These are phyloP conservation scores for Heliconius aoede DNA, from an alignment of 2,888 invertebrate genomes.

Conservation along the genomic window DNA sequence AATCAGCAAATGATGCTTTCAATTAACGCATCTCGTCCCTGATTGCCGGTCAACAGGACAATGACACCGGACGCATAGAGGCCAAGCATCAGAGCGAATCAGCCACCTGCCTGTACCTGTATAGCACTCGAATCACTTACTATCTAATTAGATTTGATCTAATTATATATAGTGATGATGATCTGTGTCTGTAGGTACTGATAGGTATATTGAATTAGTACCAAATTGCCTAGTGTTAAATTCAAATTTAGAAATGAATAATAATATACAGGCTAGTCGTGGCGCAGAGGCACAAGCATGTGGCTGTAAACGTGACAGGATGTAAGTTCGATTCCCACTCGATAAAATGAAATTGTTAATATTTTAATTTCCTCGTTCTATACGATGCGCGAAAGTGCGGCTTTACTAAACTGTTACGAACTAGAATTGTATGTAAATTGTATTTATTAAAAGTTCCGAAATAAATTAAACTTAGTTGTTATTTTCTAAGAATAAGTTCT, in stretches of 20 bases:
- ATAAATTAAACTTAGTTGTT: slow-evolving; percentile 51
- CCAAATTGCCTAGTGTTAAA: neutral
- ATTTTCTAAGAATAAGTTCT: slow-evolving; percentile 54
- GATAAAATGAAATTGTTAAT: too few species aligned
- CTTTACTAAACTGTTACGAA: slow-evolving; percentile 54
- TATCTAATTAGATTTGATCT: slow-evolving; percentile 40
- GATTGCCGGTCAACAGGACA: slow-evolving; percentile 39
- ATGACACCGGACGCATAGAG: slow-evolving; percentile 39
- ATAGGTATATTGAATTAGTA: neutral
- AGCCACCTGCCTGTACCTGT: slow-evolving; percentile 38
- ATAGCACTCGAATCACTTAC: slow-evolving; percentile 40
- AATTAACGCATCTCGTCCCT: slow-evolving; percentile 30
- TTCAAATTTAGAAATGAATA: neutral
- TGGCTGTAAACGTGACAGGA: too few species aligned
- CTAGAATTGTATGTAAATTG: slow-evolving; percentile 75
- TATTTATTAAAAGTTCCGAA: slow-evolving; percentile 60
- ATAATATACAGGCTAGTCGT: neutral
- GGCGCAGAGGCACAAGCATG: too few species aligned
- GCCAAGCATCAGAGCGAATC: slow-evolving; percentile 46
- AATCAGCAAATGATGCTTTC: slow-evolving; percentile 36
- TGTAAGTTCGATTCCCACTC: too few species aligned
- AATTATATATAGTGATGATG: neutral
- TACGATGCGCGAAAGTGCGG: too few species aligned
- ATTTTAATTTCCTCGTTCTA: too few species aligned
- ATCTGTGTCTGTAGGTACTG: neutral